These are phyloP conservation scores for Caiman crocodilus DNA, from an alignment of 2,797 vertebrate species.

Conservation along the genomic window DNA sequence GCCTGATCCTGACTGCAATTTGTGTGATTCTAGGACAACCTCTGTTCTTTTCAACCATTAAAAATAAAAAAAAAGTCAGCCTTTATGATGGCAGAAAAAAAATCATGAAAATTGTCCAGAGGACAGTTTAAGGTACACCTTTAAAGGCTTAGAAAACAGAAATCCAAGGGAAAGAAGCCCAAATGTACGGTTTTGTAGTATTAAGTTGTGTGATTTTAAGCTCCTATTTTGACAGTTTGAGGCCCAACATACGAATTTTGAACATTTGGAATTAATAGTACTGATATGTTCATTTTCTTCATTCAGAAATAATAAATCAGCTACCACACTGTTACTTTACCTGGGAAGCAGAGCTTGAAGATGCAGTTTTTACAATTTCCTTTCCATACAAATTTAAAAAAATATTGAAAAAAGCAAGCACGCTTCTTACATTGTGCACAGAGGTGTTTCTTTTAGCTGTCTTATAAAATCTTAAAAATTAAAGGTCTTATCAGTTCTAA, in stretches of 20 bases:
- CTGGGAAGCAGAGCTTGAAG: slow-evolving; percentile 18
- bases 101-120: neutral
- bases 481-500: slow-evolving; percentile 81
- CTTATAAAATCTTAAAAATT: slow-evolving; percentile 79
- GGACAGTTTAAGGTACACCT: no score
- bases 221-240: neutral
- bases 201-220: neutral
- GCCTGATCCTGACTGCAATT: slow-evolving; percentile 73
- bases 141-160: neutral
- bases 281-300: neutral
- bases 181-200: neutral
- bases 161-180: neutral
- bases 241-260: neutral
- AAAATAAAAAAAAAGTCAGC: no score
- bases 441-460: slow-evolving; percentile 68
- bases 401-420: slow-evolving; percentile 66
- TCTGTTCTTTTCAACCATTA: slow-evolving; percentile 42
- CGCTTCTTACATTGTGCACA: slow-evolving; percentile 50
- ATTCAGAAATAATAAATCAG: slow-evolving; percentile 27
- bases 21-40: slow-evolving; percentile 74
- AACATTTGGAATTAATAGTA: slow-evolving; percentile 10
- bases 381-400: slow-evolving; percentile 41
- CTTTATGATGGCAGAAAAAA: neutral
- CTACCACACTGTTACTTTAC: neutral
- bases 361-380: neutral